phyloP scores from a whole-genome alignment of 2,797 vertebrate species.

The Rhadinocentrus ornatus region DNA sequence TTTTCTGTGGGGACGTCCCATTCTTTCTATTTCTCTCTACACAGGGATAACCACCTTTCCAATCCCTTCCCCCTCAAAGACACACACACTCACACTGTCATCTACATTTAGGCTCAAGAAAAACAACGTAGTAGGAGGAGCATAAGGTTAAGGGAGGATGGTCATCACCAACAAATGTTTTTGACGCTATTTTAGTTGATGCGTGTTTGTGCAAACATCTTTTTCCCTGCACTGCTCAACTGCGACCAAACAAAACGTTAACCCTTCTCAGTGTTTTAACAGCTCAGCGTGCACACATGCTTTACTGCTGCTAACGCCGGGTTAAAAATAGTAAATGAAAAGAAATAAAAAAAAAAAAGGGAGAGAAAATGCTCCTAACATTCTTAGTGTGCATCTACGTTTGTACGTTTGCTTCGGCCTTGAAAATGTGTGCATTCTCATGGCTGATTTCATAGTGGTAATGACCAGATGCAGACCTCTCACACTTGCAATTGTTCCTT shows the following conservation, averaged over 20 bases:
- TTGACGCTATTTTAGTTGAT: constrained; percentile 28
- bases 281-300: constrained; percentile 31
- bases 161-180: constrained; percentile 57
- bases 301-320: constrained; percentile 17
- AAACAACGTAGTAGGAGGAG: constrained; percentile 73
- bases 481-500: constrained; percentile 71
- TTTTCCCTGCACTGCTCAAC: constrained; percentile 9
- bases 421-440: constrained; percentile 39
- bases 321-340: constrained; percentile 26
- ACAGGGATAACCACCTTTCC: constrained; percentile 67
- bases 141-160: constrained; percentile 61
- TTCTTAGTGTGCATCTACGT: constrained; percentile 6
- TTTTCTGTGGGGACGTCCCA: constrained; percentile 32
- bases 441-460: constrained; percentile 47
- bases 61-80: constrained; percentile 69
- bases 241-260: constrained; percentile 19
- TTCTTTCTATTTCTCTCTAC: constrained; percentile 51
- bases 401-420: constrained; percentile 6
- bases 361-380: constrained; percentile 18
- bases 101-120: constrained; percentile 77
- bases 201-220: constrained; percentile 24
- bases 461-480: constrained; percentile 76
- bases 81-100: constrained; percentile 73
- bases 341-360: constrained; percentile 29
- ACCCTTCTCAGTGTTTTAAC: constrained; percentile 21